Evolutionary conservation across 1,140 invertebrate species (phyloP), one percentile per base, ranked within the genome.

Genomic region (Gryllus bimaculatus): DNA sequence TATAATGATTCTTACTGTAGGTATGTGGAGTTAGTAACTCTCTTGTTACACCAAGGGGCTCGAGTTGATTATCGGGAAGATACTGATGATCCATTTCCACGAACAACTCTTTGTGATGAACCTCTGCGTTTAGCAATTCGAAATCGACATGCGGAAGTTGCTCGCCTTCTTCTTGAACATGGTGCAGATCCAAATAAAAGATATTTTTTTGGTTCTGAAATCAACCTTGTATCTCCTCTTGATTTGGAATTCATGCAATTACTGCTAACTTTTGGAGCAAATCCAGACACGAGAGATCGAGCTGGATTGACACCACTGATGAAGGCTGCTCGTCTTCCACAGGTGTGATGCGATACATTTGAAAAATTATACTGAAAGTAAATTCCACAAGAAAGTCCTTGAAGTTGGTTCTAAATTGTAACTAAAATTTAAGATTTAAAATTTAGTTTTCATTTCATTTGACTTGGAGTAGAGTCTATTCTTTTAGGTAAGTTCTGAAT

Each of bases 121-220:
- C 94, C 94, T 3, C 84, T 96, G 47, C 86, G 94, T 79, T 85
- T 95, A 73, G 95, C 95, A 1, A 91, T 97, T 75, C 91, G 95
- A 82, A 96, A 96, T 84, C 93, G 94, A 78, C 94, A 97, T 84
- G 92, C 92, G 79, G 90, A 89, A 81, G 91, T 89, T 47, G 91
- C 91, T 6, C 87, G 88, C 79, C 86, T 90, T 8, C 84, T 93
- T 0, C 85, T 93, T 39, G 92, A 93, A 82, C 90, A 92, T 80
- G 92, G 92, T 3, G 92, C 92, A 0, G 91, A 93, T 85, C 91
- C 90, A 79, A 96, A 91, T 86, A 94, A 91, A 86, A 90, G 88
- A 13, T 95, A 96, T 84, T 97, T 97, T 86, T 94, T 96, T 83
- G 95, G 95, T 6, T 90, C 94, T 0, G 95, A 97, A 86, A 95